Evolutionary conservation across 35 echinoderm and acorn worm species (phyloP), one percentile per base, ranked within the genome.

Genomic region (Apostichopus californicus): DNA sequence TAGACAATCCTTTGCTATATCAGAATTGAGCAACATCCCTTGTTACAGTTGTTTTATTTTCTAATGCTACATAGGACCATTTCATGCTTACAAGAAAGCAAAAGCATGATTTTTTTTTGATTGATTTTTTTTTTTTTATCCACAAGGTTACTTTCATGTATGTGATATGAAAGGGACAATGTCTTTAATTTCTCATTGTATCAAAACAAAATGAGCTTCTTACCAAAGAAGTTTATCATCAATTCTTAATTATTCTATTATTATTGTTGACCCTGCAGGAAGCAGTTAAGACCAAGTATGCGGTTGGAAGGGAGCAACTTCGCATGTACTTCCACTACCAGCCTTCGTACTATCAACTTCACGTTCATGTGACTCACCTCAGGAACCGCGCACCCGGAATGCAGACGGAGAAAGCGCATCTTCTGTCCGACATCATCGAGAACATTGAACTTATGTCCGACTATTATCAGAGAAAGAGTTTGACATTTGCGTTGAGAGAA

Each of bases 291-390:
- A 92, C 90, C 24, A 99, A 96, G 63, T 99, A 95, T 61, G 68
- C 56, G 11, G 81, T 99, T 15, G 58, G 87, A 82, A 2, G 60
- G 22, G 92, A 94, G 11, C 77, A 99, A 22, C 88, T 99, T 23
- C 94, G 95, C 55, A 57, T 93, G 13, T 99, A 96, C 55, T 46
- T 96, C 1, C 97, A 99, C 93, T 99, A 99, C 93, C 97, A 99
- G 83, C 95, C 97, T 6, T 99, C 97, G 4, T 96, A 99, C 87
- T 99, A 96, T 80, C 97, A 99, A 54, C 95, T 99, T 20, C 97
- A 99, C 77, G 95, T 99, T 22, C 97, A 99, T 81, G 57, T 99
- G 6, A 96, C 93, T 14, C 95, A 99, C 73, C 87, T 99, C 6
- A 93, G 93, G 17, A 96, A 94, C 81, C 84, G 92, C 81, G 95